A percentile compares a stretch with the other conserved stretches of the same genome.
Conservation (phyloP, 2,113 vertebrate species). For the Circaetus cinerascens region DNA sequence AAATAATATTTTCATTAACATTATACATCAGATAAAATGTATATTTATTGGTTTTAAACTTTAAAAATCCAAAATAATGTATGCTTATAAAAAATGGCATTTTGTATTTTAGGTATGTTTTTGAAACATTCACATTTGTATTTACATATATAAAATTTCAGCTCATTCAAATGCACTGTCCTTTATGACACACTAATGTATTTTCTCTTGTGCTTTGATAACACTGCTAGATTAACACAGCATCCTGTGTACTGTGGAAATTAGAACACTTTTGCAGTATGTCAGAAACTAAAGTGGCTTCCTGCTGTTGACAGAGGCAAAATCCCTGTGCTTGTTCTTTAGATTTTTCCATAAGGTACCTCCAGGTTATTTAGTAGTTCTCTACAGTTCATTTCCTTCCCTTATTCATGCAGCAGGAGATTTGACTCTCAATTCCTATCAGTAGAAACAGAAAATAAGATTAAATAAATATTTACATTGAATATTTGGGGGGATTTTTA, state of each 20-base stretch:
- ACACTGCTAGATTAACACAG: not conserved
- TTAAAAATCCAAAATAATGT: not conserved
- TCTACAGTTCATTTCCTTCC: constrained; percentile 1
- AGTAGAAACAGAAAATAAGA: not conserved
- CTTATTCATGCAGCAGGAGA: not conserved
- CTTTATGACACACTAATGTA: not conserved
- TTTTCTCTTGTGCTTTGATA: not conserved
- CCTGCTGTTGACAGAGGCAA: not conserved
- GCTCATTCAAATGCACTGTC: not conserved
- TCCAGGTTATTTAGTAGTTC: constrained; percentile 16
- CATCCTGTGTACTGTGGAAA: not conserved
- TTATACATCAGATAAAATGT: not conserved
- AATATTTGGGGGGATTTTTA: not conserved
- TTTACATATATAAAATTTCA: not conserved
- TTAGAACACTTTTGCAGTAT: not conserved
- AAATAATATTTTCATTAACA: not conserved
- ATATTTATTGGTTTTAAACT: not conserved
- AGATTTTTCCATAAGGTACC: not conserved
- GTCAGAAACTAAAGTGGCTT: not conserved
- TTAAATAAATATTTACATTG: not conserved
- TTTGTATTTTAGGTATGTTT: not conserved
- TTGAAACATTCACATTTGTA: not conserved
- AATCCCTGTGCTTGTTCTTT: not conserved
- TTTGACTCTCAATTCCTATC: not conserved
- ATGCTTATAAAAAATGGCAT: rapidly evolving